Evolutionary conservation across 2,888 invertebrate species (phyloP).

Genomic region (Pyrrhia umbra): DNA sequence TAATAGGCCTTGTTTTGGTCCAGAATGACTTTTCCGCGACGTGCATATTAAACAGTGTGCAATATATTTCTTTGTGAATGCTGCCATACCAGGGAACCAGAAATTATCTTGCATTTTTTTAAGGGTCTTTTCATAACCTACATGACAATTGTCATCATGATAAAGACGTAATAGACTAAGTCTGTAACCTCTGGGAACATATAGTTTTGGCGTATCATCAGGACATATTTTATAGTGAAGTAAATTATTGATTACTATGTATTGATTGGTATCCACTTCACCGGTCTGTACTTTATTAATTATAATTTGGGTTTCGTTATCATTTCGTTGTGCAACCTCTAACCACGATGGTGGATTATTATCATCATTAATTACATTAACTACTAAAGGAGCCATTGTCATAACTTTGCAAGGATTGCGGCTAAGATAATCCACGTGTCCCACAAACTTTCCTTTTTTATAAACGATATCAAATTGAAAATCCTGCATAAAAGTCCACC

Average conservation of each 20-base stretch:
- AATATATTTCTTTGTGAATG: background rate
- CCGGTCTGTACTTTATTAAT: background rate
- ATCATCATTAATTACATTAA: no score
- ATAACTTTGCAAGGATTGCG: no score
- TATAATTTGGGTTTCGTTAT: conserved; percentile 5
- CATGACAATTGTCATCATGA: background rate
- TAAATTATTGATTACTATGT: background rate
- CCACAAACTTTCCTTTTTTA: conserved; percentile 52
- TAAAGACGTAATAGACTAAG: background rate
- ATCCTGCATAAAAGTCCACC: conserved; percentile 61
- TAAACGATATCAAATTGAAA: conserved; percentile 54
- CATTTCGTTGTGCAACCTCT: conserved; percentile 7
- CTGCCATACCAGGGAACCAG: background rate
- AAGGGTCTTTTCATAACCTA: background rate
- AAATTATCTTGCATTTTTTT: background rate
- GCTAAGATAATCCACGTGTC: conserved; percentile 59
- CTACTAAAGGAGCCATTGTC: no score
- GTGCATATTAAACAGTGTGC: background rate
- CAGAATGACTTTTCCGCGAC: background rate
- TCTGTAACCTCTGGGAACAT: background rate
- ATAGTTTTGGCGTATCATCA: background rate
- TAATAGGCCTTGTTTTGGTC: conserved; percentile 13
- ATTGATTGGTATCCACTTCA: background rate
- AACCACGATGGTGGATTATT: conserved; percentile 10
- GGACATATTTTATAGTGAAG: background rate